Evolutionary conservation across 2,888 invertebrate species (phyloP).

Genomic region (Caenorhabditis sp.): DNA sequence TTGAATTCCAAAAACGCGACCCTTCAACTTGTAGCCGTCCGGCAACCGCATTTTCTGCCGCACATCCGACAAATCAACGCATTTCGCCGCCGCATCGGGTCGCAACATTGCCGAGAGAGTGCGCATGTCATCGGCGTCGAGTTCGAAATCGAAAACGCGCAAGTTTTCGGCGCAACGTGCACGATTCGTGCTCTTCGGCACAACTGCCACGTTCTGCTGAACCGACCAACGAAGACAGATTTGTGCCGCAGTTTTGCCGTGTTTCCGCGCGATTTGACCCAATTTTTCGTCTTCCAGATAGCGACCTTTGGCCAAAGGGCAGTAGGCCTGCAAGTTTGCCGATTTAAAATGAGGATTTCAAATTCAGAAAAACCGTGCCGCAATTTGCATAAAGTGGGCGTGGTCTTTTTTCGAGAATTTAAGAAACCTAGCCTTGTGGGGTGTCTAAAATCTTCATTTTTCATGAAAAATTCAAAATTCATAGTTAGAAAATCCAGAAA

Average conservation of each 20-base stretch:
- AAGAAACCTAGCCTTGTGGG: no score
- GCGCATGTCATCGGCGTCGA: slow-evolving; percentile 51
- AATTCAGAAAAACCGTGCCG: slow-evolving; percentile 4
- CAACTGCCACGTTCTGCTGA: slow-evolving; percentile 71
- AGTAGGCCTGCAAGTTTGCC: slow-evolving; percentile 70
- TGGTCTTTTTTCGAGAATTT: background rate
- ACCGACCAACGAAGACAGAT: slow-evolving; percentile 72
- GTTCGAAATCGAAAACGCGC: slow-evolving; percentile 70
- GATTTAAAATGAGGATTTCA: background rate
- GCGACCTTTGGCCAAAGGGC: slow-evolving; percentile 72
- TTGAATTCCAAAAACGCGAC: slow-evolving; percentile 47
- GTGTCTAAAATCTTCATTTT: no score
- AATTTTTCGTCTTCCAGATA: slow-evolving; percentile 67
- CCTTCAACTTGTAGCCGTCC: slow-evolving; percentile 64
- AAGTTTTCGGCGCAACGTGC: slow-evolving; percentile 70
- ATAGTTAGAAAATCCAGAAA: no score
- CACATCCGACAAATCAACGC: slow-evolving; percentile 65
- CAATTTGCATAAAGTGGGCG: no score
- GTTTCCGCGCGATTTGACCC: slow-evolving; percentile 65
- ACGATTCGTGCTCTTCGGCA: slow-evolving; percentile 71
- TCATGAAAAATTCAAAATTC: no score
- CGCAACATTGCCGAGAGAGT: slow-evolving; percentile 51
- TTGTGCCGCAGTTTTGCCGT: slow-evolving; percentile 70
- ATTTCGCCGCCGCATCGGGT: slow-evolving; percentile 26
- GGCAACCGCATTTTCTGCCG: slow-evolving; percentile 69